phyloP scores from a whole-genome alignment of 2,113 vertebrate species.

The Oryzias woworae region DNA sequence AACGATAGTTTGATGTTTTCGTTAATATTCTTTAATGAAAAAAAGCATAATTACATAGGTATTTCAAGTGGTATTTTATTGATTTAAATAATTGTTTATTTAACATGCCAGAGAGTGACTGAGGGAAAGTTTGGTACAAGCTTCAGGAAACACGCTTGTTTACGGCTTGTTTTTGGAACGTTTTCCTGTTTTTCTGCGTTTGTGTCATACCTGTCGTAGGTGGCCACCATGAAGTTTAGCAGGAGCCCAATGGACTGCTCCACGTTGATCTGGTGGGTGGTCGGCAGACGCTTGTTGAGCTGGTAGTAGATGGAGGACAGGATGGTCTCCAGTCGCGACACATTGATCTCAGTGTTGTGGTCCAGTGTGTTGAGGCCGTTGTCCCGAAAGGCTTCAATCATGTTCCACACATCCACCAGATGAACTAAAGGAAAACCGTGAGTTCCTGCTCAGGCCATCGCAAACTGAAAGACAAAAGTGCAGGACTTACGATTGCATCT shows the following conservation, averaged over 20 bases:
- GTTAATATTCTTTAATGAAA: too few relatives aligned
- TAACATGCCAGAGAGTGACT: too few relatives aligned
- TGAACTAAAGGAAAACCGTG: constrained; percentile 79
- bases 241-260: constrained; percentile 96
- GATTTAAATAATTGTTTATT: too few relatives aligned
- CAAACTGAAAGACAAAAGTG: too few relatives aligned
- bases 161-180: too few relatives aligned
- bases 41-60: too few relatives aligned
- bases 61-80: too few relatives aligned
- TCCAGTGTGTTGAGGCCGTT: constrained; percentile 96
- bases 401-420: constrained; percentile 98
- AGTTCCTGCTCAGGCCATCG: too few relatives aligned
- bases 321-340: constrained; percentile 96
- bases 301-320: constrained; percentile 98
- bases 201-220: constrained; percentile 86
- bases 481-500: constrained; percentile 92
- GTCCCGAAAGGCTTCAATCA: constrained; percentile 98
- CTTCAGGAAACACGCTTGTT: too few relatives aligned
- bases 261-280: constrained; percentile 96
- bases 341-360: constrained; percentile 89
- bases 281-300: constrained; percentile 96
- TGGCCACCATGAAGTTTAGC: constrained; percentile 96
- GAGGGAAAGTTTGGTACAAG: too few relatives aligned
- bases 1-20: too few relatives aligned
- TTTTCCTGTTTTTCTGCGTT: too few relatives aligned